Evolutionary conservation across 2,797 vertebrate genomes (phyloP), one percentile per base, ranked within the genome.

Genomic region (Crotalus adamanteus): DNA sequence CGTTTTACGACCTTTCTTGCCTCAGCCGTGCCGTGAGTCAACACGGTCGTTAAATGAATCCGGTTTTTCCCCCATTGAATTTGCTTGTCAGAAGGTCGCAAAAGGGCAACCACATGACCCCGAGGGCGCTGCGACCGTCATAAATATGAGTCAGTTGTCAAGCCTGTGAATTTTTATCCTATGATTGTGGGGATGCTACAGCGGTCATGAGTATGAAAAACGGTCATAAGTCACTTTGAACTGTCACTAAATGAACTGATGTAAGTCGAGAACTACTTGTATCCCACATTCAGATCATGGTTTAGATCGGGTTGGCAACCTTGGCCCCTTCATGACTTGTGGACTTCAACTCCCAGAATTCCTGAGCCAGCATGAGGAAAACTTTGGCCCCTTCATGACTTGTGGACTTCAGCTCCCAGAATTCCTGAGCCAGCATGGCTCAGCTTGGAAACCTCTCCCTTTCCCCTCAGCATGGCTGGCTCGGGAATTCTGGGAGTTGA

Each of bases 71-170:
- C 12, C 12, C 28, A 0, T 65, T 13, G 26, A 4, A 1, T 63
- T n/a, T n/a, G 61, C 28, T n/a, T 4, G 28, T n/a, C 63, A 65
- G 63, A 12, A 65, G 12, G 28, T 65, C 0, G 2, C 63, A 65
- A n/a, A 65, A n/a, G 12, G 12, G 28, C 9, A 4, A 5, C 13
- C 61, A 4, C 28, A 28, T 13, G 4, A n/a, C 0, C 26, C 13
- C 2, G 14, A 13, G 28, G n/a, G 4, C 28, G 28, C 2, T 0
- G 63, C 5, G 28, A 14, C 63, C 0, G 4, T 31, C 28, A 0
- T 65, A 16, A 65, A 65, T 16, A n/a, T n/a, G 28, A 65, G 63
- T 65, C 13, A 13, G 28, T 65, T 65, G 63, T 65, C 12, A n/a
- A n/a, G 26, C 28, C n/a, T 69, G 2, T 2, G 2, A 69, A 7